These are phyloP conservation scores for Notechis scutatus DNA, from an alignment of 2,113 vertebrate genomes.

Conservation along the genomic window DNA sequence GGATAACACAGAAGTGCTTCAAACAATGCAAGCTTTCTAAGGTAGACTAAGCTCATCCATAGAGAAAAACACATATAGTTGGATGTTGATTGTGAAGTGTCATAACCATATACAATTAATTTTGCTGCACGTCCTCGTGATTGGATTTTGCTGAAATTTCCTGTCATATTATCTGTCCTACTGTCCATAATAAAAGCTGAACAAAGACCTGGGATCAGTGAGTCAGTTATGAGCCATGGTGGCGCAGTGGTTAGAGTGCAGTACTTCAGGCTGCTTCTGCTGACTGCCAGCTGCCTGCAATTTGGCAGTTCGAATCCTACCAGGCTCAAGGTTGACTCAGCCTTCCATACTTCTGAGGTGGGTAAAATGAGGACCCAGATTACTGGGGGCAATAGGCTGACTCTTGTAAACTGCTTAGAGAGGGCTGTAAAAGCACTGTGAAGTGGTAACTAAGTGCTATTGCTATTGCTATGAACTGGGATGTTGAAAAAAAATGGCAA, in stretches of 20 bases:
- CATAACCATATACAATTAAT: neutral
- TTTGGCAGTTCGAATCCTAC: no score
- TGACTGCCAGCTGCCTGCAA: no score
- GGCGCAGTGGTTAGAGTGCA: no score
- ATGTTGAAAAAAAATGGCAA: neutral
- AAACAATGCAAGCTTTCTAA: neutral
- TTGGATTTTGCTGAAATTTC: neutral
- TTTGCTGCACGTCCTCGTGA: neutral
- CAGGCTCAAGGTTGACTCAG: no score
- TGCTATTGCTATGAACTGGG: neutral
- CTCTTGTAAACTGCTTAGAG: no score
- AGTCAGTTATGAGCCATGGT: neutral
- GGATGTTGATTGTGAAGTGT: neutral
- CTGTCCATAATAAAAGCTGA: conserved; percentile 2
- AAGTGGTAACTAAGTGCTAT: no score
- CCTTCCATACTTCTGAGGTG: no score
- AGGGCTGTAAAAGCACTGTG: no score
- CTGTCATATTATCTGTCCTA: neutral
- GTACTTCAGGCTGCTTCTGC: no score
- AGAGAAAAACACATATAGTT: neutral
- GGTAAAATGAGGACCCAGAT: no score
- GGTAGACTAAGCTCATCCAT: neutral
- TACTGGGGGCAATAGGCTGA: no score
- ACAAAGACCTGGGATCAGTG: neutral
- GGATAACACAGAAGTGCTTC: neutral